Evolutionary conservation across 2,113 vertebrate species (phyloP).

Genomic region (Nesogale talazaci): DNA sequence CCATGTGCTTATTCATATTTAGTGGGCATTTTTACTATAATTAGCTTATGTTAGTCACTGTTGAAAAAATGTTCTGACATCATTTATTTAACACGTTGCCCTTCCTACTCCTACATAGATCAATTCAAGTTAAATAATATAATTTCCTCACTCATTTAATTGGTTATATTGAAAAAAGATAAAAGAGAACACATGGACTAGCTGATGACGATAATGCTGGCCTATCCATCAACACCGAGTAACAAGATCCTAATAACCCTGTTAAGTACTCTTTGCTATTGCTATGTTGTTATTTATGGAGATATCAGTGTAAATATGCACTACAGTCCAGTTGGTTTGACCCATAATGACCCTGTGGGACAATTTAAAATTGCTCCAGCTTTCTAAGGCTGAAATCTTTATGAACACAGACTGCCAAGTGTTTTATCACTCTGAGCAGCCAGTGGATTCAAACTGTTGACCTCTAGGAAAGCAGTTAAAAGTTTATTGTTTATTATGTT

Average conservation of each 20-base stretch:
- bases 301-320: background rate
- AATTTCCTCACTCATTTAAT: background rate
- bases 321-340: background rate
- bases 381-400: background rate
- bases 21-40: too few relatives aligned
- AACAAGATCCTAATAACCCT: background rate
- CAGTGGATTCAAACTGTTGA: background rate
- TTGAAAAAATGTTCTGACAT: background rate
- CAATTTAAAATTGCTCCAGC: background rate
- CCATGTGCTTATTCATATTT: too few relatives aligned
- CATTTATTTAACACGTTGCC: background rate
- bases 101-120: background rate
- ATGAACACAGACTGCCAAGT: background rate
- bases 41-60: too few relatives aligned
- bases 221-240: background rate
- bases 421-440: background rate
- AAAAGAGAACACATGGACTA: background rate
- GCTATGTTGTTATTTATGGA: background rate
- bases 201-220: background rate
- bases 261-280: background rate
- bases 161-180: background rate
- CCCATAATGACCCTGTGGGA: background rate
- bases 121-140: background rate
- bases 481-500: background rate
- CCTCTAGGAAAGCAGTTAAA: background rate